A percentile compares a stretch with the other conserved stretches of the same genome.
Evolutionary conservation across 2,888 invertebrate genomes (phyloP).

Genomic region (Busseola fusca): DNA sequence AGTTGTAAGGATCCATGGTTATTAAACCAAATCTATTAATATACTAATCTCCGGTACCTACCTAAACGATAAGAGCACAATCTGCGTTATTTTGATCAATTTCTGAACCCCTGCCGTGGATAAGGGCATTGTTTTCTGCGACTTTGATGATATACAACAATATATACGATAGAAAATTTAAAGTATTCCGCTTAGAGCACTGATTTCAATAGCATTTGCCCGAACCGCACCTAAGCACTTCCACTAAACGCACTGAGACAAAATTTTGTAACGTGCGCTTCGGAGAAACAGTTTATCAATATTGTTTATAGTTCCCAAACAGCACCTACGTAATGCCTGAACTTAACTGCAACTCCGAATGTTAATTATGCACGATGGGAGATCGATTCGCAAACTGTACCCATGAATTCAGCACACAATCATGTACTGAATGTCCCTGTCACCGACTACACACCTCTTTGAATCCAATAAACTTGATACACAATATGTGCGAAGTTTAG

Average conservation of each 20-base stretch:
- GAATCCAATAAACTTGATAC: slow-evolving; percentile 31
- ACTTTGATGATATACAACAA: background rate
- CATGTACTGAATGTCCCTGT: background rate
- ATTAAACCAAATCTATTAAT: background rate
- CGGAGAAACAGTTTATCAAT: no score
- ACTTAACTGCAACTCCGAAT: slow-evolving; percentile 1
- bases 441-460: slow-evolving; percentile 12
- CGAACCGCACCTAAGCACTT: no score
- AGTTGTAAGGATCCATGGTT: slow-evolving; percentile 22
- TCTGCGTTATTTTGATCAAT: background rate
- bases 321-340: no score
- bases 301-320: no score
- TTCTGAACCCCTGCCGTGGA: background rate
- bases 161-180: background rate
- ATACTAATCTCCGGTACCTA: background rate
- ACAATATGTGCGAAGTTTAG: slow-evolving; percentile 24
- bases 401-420: no score
- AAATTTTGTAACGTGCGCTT: no score
- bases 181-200: no score
- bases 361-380: background rate
- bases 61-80: background rate
- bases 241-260: no score
- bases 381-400: no score
- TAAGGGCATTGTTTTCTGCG: background rate
- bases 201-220: no score